These are phyloP conservation scores for Apeltes quadracus DNA, from an alignment of 2,113 vertebrate genomes.

Conservation along the genomic window DNA sequence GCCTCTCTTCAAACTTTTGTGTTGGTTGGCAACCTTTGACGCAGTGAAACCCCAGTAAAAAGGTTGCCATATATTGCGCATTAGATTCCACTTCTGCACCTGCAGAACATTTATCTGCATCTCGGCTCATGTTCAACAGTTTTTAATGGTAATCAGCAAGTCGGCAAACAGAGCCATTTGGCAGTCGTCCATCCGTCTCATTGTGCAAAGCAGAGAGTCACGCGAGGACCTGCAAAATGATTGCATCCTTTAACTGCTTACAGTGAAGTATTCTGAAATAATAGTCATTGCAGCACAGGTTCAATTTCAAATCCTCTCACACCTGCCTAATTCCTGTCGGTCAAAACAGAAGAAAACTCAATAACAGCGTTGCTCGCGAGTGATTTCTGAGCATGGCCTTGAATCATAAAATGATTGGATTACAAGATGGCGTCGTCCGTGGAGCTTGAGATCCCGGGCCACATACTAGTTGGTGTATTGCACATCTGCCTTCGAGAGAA, in stretches of 20 bases:
- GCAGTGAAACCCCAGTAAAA: background rate
- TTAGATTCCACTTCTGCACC: background rate
- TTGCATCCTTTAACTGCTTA: background rate
- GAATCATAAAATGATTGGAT: constrained; percentile 22
- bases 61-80: background rate
- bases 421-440: constrained; percentile 19
- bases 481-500: constrained; percentile 12
- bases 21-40: constrained; percentile 4
- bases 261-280: background rate
- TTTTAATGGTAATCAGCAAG: constrained; percentile 40
- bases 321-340: background rate
- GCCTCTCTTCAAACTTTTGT: constrained; percentile 6
- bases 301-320: background rate
- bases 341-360: background rate
- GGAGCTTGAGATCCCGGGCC: constrained; percentile 2
- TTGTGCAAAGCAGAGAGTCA: constrained; percentile 18
- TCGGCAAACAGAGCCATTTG: constrained; percentile 38
- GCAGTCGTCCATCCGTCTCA: constrained; percentile 37
- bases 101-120: constrained; percentile 8
- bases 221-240: constrained; percentile 1
- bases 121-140: constrained; percentile 28
- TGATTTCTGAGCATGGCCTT: constrained; percentile 27
- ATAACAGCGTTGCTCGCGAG: background rate
- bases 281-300: background rate
- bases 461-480: background rate